Evolutionary conservation across 2,113 vertebrate genomes (phyloP).

Genomic region (Platichthys flesus): DNA sequence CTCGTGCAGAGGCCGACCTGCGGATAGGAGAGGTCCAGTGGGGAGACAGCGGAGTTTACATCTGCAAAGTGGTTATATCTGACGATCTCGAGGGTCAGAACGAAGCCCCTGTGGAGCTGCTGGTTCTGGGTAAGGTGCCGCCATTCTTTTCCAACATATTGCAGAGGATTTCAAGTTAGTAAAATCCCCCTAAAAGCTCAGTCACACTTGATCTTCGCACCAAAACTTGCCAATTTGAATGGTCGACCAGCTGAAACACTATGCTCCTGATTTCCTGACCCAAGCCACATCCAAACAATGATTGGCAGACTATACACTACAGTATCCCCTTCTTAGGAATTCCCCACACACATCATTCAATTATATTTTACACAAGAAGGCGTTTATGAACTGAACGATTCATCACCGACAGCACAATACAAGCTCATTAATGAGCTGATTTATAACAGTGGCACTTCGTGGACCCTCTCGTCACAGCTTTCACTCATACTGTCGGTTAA

Average conservation of each 20-base stretch:
- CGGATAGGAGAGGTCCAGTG: slow-evolving; percentile 73
- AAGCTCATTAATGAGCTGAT: slow-evolving; percentile 50
- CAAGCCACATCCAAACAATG: background rate
- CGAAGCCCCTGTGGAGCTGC: slow-evolving; percentile 75
- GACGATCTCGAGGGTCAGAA: slow-evolving; percentile 76
- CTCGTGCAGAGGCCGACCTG: slow-evolving; percentile 70
- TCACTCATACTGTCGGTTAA: background rate
- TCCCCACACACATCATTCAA: background rate
- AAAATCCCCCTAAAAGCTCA: background rate
- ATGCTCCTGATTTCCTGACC: background rate
- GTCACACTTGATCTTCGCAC: background rate
- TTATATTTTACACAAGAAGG: slow-evolving; percentile 7
- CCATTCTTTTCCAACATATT: background rate
- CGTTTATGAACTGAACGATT: slow-evolving; percentile 21
- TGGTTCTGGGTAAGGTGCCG: slow-evolving; percentile 72
- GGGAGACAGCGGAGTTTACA: slow-evolving; percentile 79
- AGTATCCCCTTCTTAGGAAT: background rate
- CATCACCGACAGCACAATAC: slow-evolving; percentile 28
- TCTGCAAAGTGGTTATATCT: slow-evolving; percentile 76
- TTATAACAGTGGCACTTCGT: slow-evolving; percentile 24
- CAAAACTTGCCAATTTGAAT: background rate
- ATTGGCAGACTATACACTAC: background rate
- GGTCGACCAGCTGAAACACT: background rate
- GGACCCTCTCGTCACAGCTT: slow-evolving; percentile 9
- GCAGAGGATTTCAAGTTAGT: background rate